A percentile compares a stretch with the other conserved stretches of the same genome.
Evolutionary conservation across 37 sponge, comb jelly and placozoan genomes (phyloP).

Genomic region (Mnemiopsis leidyi): DNA sequence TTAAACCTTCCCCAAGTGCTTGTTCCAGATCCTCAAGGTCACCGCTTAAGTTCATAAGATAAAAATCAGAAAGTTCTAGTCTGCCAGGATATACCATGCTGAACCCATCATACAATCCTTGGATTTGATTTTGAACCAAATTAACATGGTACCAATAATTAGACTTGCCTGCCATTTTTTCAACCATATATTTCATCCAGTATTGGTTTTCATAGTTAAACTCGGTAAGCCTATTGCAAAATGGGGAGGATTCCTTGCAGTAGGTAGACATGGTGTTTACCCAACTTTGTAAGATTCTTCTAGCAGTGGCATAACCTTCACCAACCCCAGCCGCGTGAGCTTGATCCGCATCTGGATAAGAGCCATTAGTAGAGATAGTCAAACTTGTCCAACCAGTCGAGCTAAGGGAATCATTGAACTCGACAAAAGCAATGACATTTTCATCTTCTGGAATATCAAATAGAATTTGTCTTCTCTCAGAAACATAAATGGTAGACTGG

Average conservation of each 20-base stretch:
- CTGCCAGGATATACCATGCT: slow-evolving; percentile 17
- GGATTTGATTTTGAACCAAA: neutral
- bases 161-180: neutral
- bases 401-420: slow-evolving; percentile 14
- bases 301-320: slow-evolving; percentile 80
- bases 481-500: neutral
- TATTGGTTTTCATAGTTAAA: neutral
- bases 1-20: slow-evolving; percentile 69
- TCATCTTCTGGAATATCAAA: neutral
- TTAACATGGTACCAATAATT: slow-evolving; percentile 15
- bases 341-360: slow-evolving; percentile 69
- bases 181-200: neutral
- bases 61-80: slow-evolving; percentile 16
- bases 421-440: slow-evolving; percentile 7
- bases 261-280: slow-evolving; percentile 21
- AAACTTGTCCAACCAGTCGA: slow-evolving; percentile 32
- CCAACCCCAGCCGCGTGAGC: slow-evolving; percentile 81
- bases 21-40: slow-evolving; percentile 85
- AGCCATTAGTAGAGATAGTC: slow-evolving; percentile 30
- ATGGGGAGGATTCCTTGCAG: neutral
- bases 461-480: neutral
- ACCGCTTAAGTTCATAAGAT: slow-evolving; percentile 72
- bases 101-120: slow-evolving; percentile 57
- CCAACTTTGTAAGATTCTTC: slow-evolving; percentile 70
- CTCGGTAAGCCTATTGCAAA: neutral